Evolutionary conservation across 2,888 invertebrate genomes (phyloP).

Genomic region (Apodemia duryi): DNA sequence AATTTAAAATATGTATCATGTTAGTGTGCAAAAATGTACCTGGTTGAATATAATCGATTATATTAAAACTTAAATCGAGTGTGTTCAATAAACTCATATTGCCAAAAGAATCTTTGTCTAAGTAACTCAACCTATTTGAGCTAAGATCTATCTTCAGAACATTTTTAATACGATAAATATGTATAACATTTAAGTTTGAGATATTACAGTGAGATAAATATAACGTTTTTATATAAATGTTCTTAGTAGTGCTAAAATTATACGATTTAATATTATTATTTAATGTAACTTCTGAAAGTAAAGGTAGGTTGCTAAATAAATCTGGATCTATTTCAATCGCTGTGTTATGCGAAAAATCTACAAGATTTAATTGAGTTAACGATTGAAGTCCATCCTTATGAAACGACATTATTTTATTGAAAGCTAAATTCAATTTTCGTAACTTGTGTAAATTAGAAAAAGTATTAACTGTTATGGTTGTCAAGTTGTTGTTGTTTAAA

Average conservation of each 20-base stretch:
- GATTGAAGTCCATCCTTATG: background rate
- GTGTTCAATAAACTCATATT: background rate
- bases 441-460: background rate
- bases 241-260: too few species aligned
- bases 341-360: background rate
- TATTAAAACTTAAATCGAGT: background rate
- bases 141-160: background rate
- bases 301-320: background rate
- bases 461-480: background rate
- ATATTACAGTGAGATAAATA: too few species aligned
- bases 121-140: background rate
- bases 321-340: background rate
- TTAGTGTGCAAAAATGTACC: background rate
- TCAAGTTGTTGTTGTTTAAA: slow-evolving; percentile 1
- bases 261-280: too few species aligned
- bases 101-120: background rate
- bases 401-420: background rate
- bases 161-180: background rate
- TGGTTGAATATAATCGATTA: background rate
- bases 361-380: background rate
- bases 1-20: background rate
- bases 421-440: background rate
- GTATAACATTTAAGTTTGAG: too few species aligned
- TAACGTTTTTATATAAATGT: too few species aligned
- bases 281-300: too few species aligned